phyloP scores from a whole-genome alignment of 1,140 invertebrate genomes.

The Paraescarpia echinospica region DNA sequence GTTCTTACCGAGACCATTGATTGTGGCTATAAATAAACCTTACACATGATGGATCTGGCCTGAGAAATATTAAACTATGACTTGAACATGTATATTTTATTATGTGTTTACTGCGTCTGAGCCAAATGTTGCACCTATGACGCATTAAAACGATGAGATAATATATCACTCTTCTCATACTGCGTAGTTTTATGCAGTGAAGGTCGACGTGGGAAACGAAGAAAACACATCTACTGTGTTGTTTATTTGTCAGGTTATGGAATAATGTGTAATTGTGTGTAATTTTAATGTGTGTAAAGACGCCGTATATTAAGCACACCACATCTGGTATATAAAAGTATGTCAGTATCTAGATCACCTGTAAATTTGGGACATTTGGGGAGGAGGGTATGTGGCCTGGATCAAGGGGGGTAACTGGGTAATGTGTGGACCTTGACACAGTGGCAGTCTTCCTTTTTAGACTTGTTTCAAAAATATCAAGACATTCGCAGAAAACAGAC shows the following conservation, averaged over 20 bases:
- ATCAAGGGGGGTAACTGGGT: too few relatives aligned
- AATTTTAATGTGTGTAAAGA: too few relatives aligned
- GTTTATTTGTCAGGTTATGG: not conserved
- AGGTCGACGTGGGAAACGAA: not conserved
- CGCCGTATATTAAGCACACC: too few relatives aligned
- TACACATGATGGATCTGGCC: not conserved
- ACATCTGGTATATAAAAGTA: too few relatives aligned
- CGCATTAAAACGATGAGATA: not conserved
- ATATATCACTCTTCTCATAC: not conserved
- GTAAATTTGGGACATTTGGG: too few relatives aligned
- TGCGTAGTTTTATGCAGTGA: not conserved
- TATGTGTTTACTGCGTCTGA: not conserved
- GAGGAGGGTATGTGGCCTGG: too few relatives aligned
- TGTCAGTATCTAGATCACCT: too few relatives aligned
- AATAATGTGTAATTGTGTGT: not conserved
- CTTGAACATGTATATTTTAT: not conserved
- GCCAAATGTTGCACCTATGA: not conserved
- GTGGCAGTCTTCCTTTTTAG: too few relatives aligned
- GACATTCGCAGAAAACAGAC: not conserved
- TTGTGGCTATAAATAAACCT: not conserved
- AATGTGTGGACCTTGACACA: too few relatives aligned
- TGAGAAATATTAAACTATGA: not conserved
- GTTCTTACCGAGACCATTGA: not conserved
- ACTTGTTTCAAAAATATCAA: not conserved
- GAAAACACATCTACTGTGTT: not conserved